phyloP scores from a whole-genome alignment of 1,140 invertebrate genomes.

The Pseudomyrmex sp. region DNA sequence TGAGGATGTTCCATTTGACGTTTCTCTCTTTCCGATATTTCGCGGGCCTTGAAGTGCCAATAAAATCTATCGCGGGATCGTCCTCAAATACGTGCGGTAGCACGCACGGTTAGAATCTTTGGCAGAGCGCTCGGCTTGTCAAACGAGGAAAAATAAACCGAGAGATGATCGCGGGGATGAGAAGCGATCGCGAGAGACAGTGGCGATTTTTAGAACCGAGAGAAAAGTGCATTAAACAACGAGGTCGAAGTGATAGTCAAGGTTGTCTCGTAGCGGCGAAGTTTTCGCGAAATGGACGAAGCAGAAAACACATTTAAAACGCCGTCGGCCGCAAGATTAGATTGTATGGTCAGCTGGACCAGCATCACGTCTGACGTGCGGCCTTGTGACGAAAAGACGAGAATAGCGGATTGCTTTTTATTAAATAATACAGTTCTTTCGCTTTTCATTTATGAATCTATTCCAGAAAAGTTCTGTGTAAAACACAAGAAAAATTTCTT shows the following conservation, averaged over 20 bases:
- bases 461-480: too few relatives aligned
- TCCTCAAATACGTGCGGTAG: neutral
- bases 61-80: conserved; percentile 17
- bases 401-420: too few relatives aligned
- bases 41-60: conserved; percentile 6
- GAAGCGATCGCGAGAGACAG: conserved; percentile 46
- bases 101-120: conserved; percentile 15
- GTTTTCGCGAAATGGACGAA: conserved; percentile 29
- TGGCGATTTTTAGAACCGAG: neutral
- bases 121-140: conserved; percentile 19
- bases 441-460: neutral
- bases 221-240: conserved; percentile 72
- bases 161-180: conserved; percentile 20
- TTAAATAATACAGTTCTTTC: neutral
- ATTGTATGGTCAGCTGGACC: conserved; percentile 2
- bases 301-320: conserved; percentile 16
- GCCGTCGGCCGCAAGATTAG: conserved; percentile 9
- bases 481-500: too few relatives aligned
- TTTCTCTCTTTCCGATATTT: conserved; percentile 5
- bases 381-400: neutral
- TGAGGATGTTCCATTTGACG: neutral
- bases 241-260: conserved; percentile 71
- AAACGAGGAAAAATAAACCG: conserved; percentile 54
- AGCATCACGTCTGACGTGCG: neutral
- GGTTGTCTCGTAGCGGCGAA: conserved; percentile 49